Base-by-base conservation (phyloP, 2,113 vertebrate species). In the Lycaon pictus region DNA sequence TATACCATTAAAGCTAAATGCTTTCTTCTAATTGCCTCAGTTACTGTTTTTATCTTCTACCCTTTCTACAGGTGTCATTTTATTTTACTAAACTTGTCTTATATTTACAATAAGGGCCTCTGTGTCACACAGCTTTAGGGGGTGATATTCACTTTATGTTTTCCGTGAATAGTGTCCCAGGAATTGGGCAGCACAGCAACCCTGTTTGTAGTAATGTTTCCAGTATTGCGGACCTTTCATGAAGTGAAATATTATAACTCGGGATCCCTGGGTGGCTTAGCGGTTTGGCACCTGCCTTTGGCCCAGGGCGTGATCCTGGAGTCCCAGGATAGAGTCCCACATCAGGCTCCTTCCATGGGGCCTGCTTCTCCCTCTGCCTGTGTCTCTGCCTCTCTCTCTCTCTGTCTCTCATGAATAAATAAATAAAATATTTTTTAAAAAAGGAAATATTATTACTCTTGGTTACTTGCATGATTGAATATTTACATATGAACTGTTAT, bases 1-100 rank as follows among this genome's bases (percentile, higher is more conserved):
- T n/a, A 93, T 69, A 43, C 80, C 56, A 88, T 74, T 81, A 95
- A 94, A 95, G 32, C 43, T 82, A 93, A 91, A 65, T 65, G 71
- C 29, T 91, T 84, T 88, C 63, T 32, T 77, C 12, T 91, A 89
- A 85, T 79, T 92, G 19, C 11, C 29, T 51, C 25, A 13, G 19
- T 55, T 87, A 27, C 51, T 25, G 48, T 60, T 76, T 56, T 65
- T 86, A 74, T 74, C 22, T 71, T 29, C 94, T 85, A 62, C 15
- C n/a, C 15, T 89, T 51, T 3, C 60, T 43, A 89, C 60, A 90
- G 10, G 6, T 60, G 37, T 37, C 11, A 69, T 51, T 84, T 89
- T 83, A 4, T 83, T 92, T 96, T 83, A 84, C 88, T 96, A 55
- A 63, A 82, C 72, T 82, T 65, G 67, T 55, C 20, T 89, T 62